Evolutionary conservation across 2,797 vertebrate species (phyloP).

Genomic region (Amblyraja radiata): DNA sequence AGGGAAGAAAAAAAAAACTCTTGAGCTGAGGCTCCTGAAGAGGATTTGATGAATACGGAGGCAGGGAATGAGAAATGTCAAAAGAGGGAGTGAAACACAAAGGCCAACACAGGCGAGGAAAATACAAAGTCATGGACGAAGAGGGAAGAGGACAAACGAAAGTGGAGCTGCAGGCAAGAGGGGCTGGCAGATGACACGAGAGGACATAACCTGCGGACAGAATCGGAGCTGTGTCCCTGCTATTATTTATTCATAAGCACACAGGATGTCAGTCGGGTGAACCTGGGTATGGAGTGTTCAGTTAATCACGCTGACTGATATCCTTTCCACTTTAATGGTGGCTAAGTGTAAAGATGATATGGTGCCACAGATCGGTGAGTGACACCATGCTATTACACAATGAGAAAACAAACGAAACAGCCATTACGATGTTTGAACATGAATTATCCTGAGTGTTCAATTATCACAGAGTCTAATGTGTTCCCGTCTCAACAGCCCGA

Average conservation of each 20-base stretch:
- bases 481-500: constrained; percentile 11
- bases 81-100: background rate
- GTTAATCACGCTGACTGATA: constrained; percentile 30
- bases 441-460: constrained; percentile 27
- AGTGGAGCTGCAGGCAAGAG: background rate
- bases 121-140: background rate
- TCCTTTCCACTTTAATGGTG: constrained; percentile 25
- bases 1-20: background rate
- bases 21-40: background rate
- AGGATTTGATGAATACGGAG: background rate
- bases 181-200: background rate
- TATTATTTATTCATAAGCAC: constrained; percentile 22
- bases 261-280: constrained; percentile 9
- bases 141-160: background rate
- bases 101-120: background rate
- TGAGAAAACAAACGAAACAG: background rate
- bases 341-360: constrained; percentile 15
- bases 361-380: constrained; percentile 7
- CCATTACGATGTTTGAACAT: constrained; percentile 22
- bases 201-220: background rate
- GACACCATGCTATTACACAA: constrained; percentile 22
- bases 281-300: background rate
- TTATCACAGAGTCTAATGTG: constrained; percentile 21
- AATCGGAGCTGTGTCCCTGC: constrained; percentile 1
- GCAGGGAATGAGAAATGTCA: background rate